Evolutionary conservation across 2,113 vertebrate species (phyloP), one percentile per base, ranked within the genome.

Genomic region (Plecturocebus donacophilus): DNA sequence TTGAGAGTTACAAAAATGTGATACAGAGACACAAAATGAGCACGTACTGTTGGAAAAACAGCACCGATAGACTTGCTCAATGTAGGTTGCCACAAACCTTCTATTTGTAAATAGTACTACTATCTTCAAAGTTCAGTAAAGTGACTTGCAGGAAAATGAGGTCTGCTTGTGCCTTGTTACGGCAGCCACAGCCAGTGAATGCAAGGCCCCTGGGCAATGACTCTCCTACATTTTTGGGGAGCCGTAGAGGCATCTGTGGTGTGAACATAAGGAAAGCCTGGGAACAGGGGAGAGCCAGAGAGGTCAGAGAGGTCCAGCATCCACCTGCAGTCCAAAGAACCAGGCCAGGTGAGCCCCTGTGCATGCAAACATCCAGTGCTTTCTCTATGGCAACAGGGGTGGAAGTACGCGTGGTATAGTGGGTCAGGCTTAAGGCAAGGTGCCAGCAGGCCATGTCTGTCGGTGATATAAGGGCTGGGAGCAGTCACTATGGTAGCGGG

Each of bases 401-500:
- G 21, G 71, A 16, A 30, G 58, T 0, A 0, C 30, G 58, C 4
- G 3, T 35, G 7, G 4, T 8, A 2, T 83, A 52, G 3, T 38
- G 2, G 27, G 3, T 64, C 71, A 87, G 8, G 13, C 30, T 70
- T 8, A 10, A 52, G 32, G 49, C 8, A 32, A 40, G 47, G 7
- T 7, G 21, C 25, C 13, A 0, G 27, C 32, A 42, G 84, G 32
- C 3, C 4, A 58, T 1, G 2, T 13, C 71, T 23, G 27, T 25
- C 20, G 38, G 30, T 75, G 45, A 79, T n/a, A 2, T 0, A 13
- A 68, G 56, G 54, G 4, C 58, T 16, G 38, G 42, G 58, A 40
- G 54, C 12, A 23, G 70, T 23, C 19, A 0, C 20, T 42, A 64
- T 30, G 30, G 5, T 1, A 38, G 42, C 0, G 9, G 1, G 30